phyloP scores from a whole-genome alignment of 2,797 vertebrate genomes.

The Oryzias dopingdopingensis region DNA sequence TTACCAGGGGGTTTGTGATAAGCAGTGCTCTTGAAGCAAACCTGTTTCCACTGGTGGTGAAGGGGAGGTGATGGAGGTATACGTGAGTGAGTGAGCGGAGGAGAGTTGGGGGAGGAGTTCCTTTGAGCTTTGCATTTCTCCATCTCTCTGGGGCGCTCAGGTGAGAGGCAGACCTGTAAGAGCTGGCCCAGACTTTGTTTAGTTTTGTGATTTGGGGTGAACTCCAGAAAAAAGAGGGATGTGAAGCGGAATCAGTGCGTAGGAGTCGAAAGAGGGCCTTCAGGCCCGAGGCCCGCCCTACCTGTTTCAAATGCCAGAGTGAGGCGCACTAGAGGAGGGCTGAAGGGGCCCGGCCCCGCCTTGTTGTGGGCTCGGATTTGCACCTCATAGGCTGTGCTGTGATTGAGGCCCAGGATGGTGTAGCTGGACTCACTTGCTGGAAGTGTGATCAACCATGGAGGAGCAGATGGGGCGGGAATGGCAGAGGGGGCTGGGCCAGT shows the following conservation, averaged over 20 bases:
- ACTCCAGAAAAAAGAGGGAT: slow-evolving; percentile 50
- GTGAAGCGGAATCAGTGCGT: slow-evolving; percentile 65
- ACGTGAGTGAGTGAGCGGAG: slow-evolving; percentile 72
- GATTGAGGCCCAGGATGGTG: slow-evolving; percentile 87
- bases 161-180: slow-evolving; percentile 51
- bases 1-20: slow-evolving; percentile 75
- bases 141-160: slow-evolving; percentile 40
- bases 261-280: slow-evolving; percentile 42
- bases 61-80: slow-evolving; percentile 74
- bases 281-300: slow-evolving; percentile 75
- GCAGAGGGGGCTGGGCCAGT: slow-evolving; percentile 30
- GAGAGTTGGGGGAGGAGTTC: slow-evolving; percentile 53
- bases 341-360: slow-evolving; percentile 90
- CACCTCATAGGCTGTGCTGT: slow-evolving; percentile 89
- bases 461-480: slow-evolving; percentile 27
- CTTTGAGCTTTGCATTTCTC: slow-evolving; percentile 49
- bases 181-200: slow-evolving; percentile 62
- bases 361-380: slow-evolving; percentile 90
- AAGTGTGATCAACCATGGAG: slow-evolving; percentile 80
- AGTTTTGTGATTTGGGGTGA: slow-evolving; percentile 53
- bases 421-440: slow-evolving; percentile 81
- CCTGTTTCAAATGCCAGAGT: slow-evolving; percentile 93
- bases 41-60: slow-evolving; percentile 70
- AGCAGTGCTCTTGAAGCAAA: slow-evolving; percentile 73
- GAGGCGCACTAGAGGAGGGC: slow-evolving; percentile 86